A percentile compares a stretch with the other conserved stretches of the same genome.
Evolutionary conservation across 2,797 vertebrate genomes (phyloP).

Genomic region (Oreochromis mossambicus): DNA sequence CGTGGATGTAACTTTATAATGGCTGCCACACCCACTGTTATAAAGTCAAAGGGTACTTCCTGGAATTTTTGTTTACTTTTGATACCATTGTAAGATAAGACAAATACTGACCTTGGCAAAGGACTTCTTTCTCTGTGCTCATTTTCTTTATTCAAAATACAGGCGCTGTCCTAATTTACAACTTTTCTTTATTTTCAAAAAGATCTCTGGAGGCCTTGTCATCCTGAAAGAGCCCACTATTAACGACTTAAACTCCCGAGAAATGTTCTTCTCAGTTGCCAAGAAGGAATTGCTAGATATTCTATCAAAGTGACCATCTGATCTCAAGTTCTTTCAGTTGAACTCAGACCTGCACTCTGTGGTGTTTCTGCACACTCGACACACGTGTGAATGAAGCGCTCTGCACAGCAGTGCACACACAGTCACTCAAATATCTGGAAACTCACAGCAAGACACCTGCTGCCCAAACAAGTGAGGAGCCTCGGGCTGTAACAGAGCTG

Average conservation of each 20-base stretch:
- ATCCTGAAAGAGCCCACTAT: background rate
- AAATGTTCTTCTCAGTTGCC: background rate
- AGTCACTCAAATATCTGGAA: conserved; percentile 25
- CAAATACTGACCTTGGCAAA: background rate
- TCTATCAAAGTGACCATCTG: background rate
- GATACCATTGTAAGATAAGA: background rate
- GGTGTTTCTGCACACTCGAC: conserved; percentile 1
- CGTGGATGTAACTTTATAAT: background rate
- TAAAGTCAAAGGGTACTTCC: background rate
- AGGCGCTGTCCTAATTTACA: background rate
- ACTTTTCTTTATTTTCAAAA: background rate
- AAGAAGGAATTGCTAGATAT: background rate
- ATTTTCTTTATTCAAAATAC: background rate
- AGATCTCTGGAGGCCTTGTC: background rate
- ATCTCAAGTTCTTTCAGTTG: background rate
- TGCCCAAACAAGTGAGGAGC: conserved; percentile 10
- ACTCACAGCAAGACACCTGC: conserved; percentile 46
- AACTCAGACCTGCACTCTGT: background rate
- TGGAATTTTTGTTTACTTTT: background rate
- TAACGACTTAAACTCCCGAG: background rate
- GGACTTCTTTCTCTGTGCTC: background rate
- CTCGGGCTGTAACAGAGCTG: conserved; percentile 26
- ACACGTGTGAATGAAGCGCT: background rate
- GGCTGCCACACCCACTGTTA: background rate
- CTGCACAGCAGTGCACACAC: conserved; percentile 19